A percentile compares a stretch with the other conserved stretches of the same genome.
phyloP scores from a whole-genome alignment of 2,113 vertebrate species.

The Paralichthys olivaceus region DNA sequence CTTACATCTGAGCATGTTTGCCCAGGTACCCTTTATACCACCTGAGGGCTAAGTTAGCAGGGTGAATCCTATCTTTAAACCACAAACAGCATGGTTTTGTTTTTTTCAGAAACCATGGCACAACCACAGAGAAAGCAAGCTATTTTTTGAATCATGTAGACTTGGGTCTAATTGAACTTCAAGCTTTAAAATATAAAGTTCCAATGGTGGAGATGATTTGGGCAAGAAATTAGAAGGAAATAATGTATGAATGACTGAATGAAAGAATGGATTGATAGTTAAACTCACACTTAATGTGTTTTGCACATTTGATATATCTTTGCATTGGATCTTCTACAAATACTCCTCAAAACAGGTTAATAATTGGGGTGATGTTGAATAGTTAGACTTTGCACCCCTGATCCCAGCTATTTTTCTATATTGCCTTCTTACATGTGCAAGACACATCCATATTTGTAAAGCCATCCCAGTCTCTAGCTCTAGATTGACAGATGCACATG shows the following conservation, averaged over 20 bases:
- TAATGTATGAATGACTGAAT: conserved; percentile 74
- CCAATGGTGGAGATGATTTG: conserved; percentile 65
- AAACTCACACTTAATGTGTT: conserved; percentile 98
- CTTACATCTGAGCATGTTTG: conserved; percentile 89
- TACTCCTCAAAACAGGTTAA: conserved; percentile 96
- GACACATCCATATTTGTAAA: conserved; percentile 98
- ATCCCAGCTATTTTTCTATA: conserved; percentile 97
- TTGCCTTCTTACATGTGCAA: conserved; percentile 99
- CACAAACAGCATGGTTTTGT: conserved; percentile 86
- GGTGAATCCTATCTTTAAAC: conserved; percentile 59
- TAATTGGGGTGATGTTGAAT: conserved; percentile 87
- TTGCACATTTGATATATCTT: conserved; percentile 99
- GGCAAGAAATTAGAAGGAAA: conserved; percentile 72
- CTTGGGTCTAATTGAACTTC: conserved; percentile 98
- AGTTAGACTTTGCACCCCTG: conserved; percentile 89
- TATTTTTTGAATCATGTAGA: conserved; percentile 96
- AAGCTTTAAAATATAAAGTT: conserved; percentile 88
- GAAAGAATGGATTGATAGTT: conserved; percentile 80
- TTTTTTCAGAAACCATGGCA: conserved; percentile 94
- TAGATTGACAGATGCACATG: conserved; percentile 93
- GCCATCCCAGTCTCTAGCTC: conserved; percentile 96
- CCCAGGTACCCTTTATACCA: conserved; percentile 67
- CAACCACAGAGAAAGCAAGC: conserved; percentile 92
- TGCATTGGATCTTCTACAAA: conserved; percentile 97
- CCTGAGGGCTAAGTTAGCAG: conserved; percentile 65